Base-by-base conservation (phyloP, 2,888 invertebrate genomes). In the Zygogramma bicolorata region DNA sequence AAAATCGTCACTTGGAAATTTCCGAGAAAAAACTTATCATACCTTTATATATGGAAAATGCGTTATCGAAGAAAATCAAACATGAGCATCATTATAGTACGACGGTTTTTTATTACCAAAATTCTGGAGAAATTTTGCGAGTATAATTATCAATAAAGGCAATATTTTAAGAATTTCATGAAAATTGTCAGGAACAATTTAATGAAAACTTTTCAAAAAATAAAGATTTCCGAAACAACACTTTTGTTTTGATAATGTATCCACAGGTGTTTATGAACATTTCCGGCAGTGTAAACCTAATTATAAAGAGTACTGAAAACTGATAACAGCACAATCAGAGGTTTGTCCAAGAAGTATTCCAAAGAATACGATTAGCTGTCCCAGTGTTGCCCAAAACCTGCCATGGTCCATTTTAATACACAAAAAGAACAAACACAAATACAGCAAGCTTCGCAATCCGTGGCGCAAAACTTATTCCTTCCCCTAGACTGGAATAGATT, bases 351-450 rank as follows among this genome's bases (percentile, higher is more conserved):
- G n/a, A n/a, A n/a, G n/a, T n/a, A n/a, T n/a, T n/a, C n/a, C n/a
- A n/a, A n/a, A n/a, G n/a, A 38, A 38, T 13, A 13, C 3, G n/a
- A n/a, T 38, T 46, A 20, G 8, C 3, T 10, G 46, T 6, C 15
- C 15, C 15, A 1, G 46, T 46, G 53, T 53, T 53, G 53, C 53
- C 53, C 7, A 53, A 22, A 53, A 53, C n/a, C 29, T 29, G 70
- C 57, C 63, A 65, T 70, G 70, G 65, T 65, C 65, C 59, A 31
- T 58, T 27, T 60, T 27, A 65, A 65, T 65, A 70, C 46, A 63
- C n/a, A n/a, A n/a, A 59, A 40, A 38, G 31, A 70, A 70, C 58
- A 58, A 59, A 65, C 59, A 70, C 70, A 69, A 58, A 15, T n/a
- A 27, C 10, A 53, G 53, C 13, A n/a, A n/a, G 53, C 25, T n/a